phyloP scores from a whole-genome alignment of 2,113 vertebrate genomes.

The Delphinapterus leucas region DNA sequence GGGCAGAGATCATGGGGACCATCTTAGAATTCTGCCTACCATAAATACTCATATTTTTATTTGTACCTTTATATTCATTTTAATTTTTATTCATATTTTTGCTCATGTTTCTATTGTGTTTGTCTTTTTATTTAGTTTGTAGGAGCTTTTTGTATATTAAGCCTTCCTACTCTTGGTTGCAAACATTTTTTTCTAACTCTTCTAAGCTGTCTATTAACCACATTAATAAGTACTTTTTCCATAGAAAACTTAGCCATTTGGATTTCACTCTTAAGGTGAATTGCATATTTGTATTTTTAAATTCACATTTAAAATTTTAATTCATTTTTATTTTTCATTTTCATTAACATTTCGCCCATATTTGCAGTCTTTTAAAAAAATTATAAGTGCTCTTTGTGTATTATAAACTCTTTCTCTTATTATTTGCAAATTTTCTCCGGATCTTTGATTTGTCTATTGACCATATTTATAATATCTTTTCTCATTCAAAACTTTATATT shows the following conservation, averaged over 20 bases:
- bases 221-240: not conserved
- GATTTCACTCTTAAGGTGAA: not conserved
- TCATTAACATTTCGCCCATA: not conserved
- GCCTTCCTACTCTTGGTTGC: not conserved
- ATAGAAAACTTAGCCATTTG: not conserved
- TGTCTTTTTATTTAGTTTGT: conserved; percentile 7
- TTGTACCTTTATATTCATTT: not conserved
- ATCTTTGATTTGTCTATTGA: not conserved
- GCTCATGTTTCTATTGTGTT: not conserved
- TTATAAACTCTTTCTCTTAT: not conserved
- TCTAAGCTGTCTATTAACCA: not conserved
- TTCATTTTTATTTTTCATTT: not conserved
- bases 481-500: conserved; percentile 2
- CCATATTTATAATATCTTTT: not conserved
- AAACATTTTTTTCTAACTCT: conserved; percentile 11
- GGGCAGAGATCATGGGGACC: not conserved
- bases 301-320: not conserved
- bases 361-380: not conserved
- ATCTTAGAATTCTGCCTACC: not conserved
- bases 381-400: not conserved
- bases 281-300: not conserved
- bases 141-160: not conserved
- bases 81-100: not conserved
- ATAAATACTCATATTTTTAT: not conserved
- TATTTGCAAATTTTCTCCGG: conserved; percentile 12